Evolutionary conservation across 2,888 invertebrate genomes (phyloP).

Genomic region (Sesamia inferens): DNA sequence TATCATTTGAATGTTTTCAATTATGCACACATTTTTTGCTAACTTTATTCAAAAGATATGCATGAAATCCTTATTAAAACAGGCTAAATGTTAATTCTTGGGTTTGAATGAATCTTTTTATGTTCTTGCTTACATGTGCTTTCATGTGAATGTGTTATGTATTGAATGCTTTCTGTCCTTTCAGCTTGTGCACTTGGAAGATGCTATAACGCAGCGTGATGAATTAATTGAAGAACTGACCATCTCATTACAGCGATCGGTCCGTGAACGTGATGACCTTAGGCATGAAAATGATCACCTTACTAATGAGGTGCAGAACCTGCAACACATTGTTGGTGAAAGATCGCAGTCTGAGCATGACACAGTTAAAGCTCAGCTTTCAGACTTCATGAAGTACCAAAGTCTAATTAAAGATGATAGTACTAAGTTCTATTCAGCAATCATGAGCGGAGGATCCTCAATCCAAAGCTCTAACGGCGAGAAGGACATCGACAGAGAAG

Average conservation of each 20-base stretch:
- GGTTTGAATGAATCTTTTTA: not conserved
- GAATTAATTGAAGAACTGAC: slow-evolving; percentile 93
- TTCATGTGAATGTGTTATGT: slow-evolving; percentile 71
- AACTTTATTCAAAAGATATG: slow-evolving; percentile 17
- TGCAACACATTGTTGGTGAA: slow-evolving; percentile 83
- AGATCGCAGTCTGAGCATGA: slow-evolving; percentile 80
- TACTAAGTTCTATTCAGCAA: slow-evolving; percentile 84
- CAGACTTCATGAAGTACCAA: slow-evolving; percentile 86
- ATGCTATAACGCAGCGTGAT: slow-evolving; percentile 92
- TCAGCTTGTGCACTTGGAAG: slow-evolving; percentile 93
- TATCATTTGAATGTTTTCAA: slow-evolving; percentile 13
- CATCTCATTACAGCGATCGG: slow-evolving; percentile 92
- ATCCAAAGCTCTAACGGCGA: slow-evolving; percentile 84
- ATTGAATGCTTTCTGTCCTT: slow-evolving; percentile 85
- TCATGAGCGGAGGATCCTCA: slow-evolving; percentile 83
- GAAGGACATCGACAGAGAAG: slow-evolving; percentile 87
- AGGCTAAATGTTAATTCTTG: slow-evolving; percentile 2
- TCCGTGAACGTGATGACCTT: slow-evolving; percentile 90
- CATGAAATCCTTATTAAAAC: slow-evolving; percentile 5
- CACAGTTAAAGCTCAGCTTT: slow-evolving; percentile 83
- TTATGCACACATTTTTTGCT: slow-evolving; percentile 6
- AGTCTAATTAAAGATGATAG: slow-evolving; percentile 84
- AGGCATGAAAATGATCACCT: slow-evolving; percentile 91
- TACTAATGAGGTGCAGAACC: slow-evolving; percentile 89
- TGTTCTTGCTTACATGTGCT: slow-evolving; percentile 55